phyloP scores from a whole-genome alignment of 1,140 invertebrate species.

The Pseudomyrmex gracilis region DNA sequence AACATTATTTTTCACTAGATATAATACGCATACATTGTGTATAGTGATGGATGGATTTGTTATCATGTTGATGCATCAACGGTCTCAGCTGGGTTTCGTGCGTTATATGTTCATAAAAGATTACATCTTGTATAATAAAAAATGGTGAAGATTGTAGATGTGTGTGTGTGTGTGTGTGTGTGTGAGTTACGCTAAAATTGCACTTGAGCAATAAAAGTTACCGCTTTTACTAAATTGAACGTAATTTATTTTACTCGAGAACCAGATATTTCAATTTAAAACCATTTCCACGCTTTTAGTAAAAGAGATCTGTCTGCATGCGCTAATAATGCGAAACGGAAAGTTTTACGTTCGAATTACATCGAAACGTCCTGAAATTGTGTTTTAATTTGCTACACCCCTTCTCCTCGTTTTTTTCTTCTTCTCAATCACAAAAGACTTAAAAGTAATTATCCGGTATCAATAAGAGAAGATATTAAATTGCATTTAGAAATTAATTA shows the following conservation, averaged over 20 bases:
- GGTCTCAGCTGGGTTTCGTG: background rate
- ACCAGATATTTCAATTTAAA: background rate
- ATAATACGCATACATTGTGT: background rate
- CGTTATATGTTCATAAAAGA: too few species aligned
- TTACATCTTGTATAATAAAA: background rate
- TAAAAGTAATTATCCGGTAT: background rate
- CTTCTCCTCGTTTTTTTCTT: too few species aligned
- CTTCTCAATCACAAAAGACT: background rate
- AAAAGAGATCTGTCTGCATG: background rate
- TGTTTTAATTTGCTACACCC: background rate
- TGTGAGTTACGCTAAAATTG: background rate
- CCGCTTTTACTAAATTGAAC: background rate
- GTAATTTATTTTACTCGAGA: background rate
- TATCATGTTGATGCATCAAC: background rate
- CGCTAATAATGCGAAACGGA: background rate
- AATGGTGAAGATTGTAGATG: background rate
- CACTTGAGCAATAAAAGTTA: background rate
- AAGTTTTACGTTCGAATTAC: background rate
- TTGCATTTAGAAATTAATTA: slow-evolving; percentile 3
- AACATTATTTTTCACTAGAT: background rate
- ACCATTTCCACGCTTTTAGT: background rate
- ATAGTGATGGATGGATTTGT: background rate
- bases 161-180: background rate
- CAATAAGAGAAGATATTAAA: background rate
- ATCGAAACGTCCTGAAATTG: background rate